Evolutionary conservation across 1,140 invertebrate species (phyloP).

Genomic region (Pteromalus puparum): DNA sequence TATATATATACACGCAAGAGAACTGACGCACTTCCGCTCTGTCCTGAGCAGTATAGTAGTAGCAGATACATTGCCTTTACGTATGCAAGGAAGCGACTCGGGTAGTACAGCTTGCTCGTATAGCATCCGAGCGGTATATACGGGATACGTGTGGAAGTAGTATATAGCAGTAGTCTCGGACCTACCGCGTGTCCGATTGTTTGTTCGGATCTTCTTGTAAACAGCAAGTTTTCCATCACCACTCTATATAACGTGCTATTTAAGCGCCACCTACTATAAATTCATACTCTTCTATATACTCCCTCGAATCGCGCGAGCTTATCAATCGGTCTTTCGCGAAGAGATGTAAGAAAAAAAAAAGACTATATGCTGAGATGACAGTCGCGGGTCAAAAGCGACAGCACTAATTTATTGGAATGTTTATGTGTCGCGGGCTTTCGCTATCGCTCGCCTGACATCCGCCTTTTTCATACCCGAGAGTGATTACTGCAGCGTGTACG

Average conservation of each 20-base stretch:
- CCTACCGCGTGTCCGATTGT: conserved; percentile 21
- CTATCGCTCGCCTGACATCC: conserved; percentile 25
- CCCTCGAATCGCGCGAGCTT: neutral
- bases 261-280: neutral
- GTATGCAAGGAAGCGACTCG: conserved; percentile 50
- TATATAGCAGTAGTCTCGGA: neutral
- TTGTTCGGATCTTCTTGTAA: neutral
- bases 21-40: conserved; percentile 51
- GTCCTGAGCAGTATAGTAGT: neutral
- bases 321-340: conserved; percentile 22
- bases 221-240: neutral
- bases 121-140: conserved; percentile 25
- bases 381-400: conserved; percentile 69
- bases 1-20: neutral
- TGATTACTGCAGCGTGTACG: conserved; percentile 23
- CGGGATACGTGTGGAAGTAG: neutral
- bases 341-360: conserved; percentile 61
- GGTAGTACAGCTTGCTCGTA: conserved; percentile 36
- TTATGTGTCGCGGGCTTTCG: conserved; percentile 58
- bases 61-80: conserved; percentile 31
- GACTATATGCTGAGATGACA: conserved; percentile 64
- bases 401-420: conserved; percentile 76
- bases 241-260: neutral
- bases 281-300: neutral
- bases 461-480: conserved; percentile 7